Conservation (phyloP, 2,888 invertebrate genomes). For the Nomada fucata region DNA sequence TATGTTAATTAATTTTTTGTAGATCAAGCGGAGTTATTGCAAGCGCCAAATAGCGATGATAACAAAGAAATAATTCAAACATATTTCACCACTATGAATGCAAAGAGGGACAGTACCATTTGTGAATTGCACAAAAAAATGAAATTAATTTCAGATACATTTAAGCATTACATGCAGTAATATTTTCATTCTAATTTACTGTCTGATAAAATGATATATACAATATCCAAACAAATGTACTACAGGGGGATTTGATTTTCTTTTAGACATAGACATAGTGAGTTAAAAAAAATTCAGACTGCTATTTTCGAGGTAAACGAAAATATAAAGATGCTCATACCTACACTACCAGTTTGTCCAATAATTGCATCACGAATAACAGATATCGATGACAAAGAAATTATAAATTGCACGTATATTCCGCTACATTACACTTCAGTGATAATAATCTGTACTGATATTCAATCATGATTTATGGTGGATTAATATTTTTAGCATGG, state of each 20-base stretch:
- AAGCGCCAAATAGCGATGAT: slow-evolving; percentile 20
- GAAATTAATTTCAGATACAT: not conserved
- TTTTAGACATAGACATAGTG: slow-evolving; percentile 39
- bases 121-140: not conserved
- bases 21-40: slow-evolving; percentile 40
- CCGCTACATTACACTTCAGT: not conserved
- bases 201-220: not conserved
- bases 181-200: not conserved
- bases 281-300: slow-evolving; percentile 15
- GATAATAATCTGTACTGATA: not conserved
- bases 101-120: slow-evolving; percentile 2
- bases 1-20: slow-evolving; percentile 5
- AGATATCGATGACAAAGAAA: slow-evolving; percentile 41
- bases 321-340: slow-evolving; percentile 24
- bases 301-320: slow-evolving; percentile 42
- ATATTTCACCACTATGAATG: slow-evolving; percentile 42
- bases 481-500: slow-evolving; percentile 56
- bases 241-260: slow-evolving; percentile 8
- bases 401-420: slow-evolving; percentile 50
- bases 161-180: slow-evolving; percentile 45
- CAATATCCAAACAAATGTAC: not conserved
- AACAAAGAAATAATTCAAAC: slow-evolving; percentile 10
- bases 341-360: not conserved
- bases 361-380: slow-evolving; percentile 29
- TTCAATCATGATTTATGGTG: not conserved